These are phyloP conservation scores for Apamea anceps DNA, from an alignment of 2,888 invertebrate species.

Conservation along the genomic window DNA sequence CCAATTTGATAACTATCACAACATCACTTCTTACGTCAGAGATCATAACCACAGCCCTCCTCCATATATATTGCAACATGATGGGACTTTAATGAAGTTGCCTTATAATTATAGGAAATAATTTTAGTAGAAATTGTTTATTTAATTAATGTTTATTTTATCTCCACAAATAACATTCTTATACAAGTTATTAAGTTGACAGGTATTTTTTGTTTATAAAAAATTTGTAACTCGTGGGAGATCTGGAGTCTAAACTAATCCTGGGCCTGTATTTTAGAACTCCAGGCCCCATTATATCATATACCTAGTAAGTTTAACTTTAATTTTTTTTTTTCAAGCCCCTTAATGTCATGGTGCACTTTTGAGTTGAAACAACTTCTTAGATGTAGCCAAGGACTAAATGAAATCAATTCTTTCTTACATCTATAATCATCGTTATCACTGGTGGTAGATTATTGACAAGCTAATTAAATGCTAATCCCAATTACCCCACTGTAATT, in stretches of 20 bases:
- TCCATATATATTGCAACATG: conserved; percentile 38
- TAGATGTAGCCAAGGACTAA: neutral
- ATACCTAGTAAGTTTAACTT: no score
- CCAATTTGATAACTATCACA: conserved; percentile 56
- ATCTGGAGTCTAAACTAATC: no score
- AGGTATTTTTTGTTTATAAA: no score
- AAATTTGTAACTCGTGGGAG: no score
- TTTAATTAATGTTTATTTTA: no score
- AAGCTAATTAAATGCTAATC: neutral
- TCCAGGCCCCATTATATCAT: no score
- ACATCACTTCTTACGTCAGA: conserved; percentile 54
- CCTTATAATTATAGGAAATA: conserved; percentile 7
- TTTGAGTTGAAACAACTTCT: neutral
- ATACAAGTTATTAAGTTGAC: no score
- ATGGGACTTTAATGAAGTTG: conserved; percentile 40
- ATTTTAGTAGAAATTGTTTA: neutral
- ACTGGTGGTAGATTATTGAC: neutral
- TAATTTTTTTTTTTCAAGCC: no score
- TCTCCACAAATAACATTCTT: no score
- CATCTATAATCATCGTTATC: no score
- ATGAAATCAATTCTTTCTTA: neutral
- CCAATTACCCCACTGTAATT: neutral
- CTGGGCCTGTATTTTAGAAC: neutral
- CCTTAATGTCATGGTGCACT: neutral
- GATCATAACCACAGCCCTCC: conserved; percentile 70